Conservation (phyloP, 30 jellyfish, hydroid and myxozoan species). For the Hydractinia symbiolongicarpus region DNA sequence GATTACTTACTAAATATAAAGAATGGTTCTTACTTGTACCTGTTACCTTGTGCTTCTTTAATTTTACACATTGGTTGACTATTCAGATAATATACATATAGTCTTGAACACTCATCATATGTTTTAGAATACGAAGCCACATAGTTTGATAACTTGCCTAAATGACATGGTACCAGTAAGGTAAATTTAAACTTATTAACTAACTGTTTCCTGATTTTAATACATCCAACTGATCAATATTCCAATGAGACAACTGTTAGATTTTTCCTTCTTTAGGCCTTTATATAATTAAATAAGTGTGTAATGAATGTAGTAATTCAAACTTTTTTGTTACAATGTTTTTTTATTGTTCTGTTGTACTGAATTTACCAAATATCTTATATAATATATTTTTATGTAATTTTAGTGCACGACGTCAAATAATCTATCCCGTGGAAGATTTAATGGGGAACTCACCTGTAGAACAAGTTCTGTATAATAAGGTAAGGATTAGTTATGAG, state of each 20-base stretch:
- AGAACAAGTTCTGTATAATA: slow-evolving; percentile 54
- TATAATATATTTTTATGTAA: not conserved
- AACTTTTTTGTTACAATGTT: too few relatives aligned
- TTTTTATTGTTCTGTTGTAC: too few relatives aligned
- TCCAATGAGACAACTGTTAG: too few relatives aligned
- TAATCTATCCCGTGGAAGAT: slow-evolving; percentile 69
- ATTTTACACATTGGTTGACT: too few relatives aligned
- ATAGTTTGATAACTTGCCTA: slow-evolving; percentile 80
- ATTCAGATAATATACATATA: too few relatives aligned
- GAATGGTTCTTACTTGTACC: too few relatives aligned
- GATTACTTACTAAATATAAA: not conserved
- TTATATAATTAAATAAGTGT: too few relatives aligned
- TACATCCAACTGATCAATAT: not conserved
- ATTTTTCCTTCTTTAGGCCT: too few relatives aligned
- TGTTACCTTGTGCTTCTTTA: too few relatives aligned
- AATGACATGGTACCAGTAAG: slow-evolving; percentile 80
- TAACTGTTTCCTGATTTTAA: not conserved
- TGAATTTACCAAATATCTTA: too few relatives aligned
- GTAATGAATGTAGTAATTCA: too few relatives aligned
- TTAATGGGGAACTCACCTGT: slow-evolving; percentile 79
- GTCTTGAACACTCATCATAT: not conserved
- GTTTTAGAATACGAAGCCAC: slow-evolving; percentile 44
- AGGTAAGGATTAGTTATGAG: slow-evolving; percentile 29
- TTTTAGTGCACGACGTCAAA: slow-evolving; percentile 72
- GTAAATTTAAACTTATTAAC: slow-evolving; percentile 24